These are phyloP conservation scores for Megathymus violae DNA, from an alignment of 1,140 invertebrate species.

Conservation along the genomic window DNA sequence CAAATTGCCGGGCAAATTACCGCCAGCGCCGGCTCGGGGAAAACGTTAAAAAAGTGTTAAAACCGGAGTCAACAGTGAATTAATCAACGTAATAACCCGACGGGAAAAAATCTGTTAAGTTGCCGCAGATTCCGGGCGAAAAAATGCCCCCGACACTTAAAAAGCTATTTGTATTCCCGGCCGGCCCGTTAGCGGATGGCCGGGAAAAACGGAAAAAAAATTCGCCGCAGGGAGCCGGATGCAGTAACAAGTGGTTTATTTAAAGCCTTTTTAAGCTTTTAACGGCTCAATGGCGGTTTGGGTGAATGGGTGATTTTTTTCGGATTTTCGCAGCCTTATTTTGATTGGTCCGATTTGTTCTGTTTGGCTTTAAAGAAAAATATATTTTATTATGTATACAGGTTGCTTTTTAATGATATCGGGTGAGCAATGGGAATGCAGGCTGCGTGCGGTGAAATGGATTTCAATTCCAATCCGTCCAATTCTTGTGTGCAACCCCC, in stretches of 20 bases:
- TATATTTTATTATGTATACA: no score
- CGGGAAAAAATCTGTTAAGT: constrained; percentile 49
- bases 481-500: no score
- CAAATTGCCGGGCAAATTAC: constrained; percentile 37
- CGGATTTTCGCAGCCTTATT: constrained; percentile 17
- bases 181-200: constrained; percentile 39
- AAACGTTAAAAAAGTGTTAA: constrained; percentile 43
- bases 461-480: no score
- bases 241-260: constrained; percentile 38
- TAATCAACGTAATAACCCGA: constrained; percentile 46
- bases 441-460: no score
- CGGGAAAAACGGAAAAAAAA: constrained; percentile 36
- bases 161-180: constrained; percentile 46
- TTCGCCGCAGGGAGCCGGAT: constrained; percentile 22
- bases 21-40: constrained; percentile 9
- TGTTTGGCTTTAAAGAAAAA: not conserved
- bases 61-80: constrained; percentile 42
- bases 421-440: no score
- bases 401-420: no score
- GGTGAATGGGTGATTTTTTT: constrained; percentile 15
- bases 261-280: constrained; percentile 30
- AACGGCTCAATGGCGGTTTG: constrained; percentile 25
- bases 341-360: not conserved
- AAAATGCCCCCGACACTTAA: constrained; percentile 47
- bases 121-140: constrained; percentile 32